These are phyloP conservation scores for Selene dorsalis DNA, from an alignment of 2,797 vertebrate genomes.

Conservation along the genomic window DNA sequence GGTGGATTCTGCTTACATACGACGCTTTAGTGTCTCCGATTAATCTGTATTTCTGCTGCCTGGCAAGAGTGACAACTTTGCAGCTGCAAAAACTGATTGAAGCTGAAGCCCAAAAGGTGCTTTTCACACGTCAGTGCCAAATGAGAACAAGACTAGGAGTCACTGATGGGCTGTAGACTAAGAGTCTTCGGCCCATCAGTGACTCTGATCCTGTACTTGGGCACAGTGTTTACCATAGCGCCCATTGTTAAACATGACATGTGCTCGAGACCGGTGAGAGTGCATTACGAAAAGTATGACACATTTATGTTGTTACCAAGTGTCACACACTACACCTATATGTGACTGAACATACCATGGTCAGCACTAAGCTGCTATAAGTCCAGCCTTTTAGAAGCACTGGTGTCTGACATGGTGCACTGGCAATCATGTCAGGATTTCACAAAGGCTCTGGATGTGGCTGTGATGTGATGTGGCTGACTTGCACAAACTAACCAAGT, in stretches of 20 bases:
- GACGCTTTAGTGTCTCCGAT: slow-evolving; percentile 28
- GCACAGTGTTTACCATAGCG: background rate
- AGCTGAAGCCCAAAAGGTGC: slow-evolving; percentile 32
- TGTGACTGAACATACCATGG: background rate
- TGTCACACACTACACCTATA: background rate
- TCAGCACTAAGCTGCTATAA: background rate
- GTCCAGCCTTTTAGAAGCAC: too few species aligned
- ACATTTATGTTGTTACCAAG: background rate
- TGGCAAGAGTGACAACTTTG: slow-evolving; percentile 35
- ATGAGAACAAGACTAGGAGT: background rate
- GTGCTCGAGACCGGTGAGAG: background rate
- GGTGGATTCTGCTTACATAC: slow-evolving; percentile 24
- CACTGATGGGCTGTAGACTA: too few species aligned
- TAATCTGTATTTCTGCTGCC: slow-evolving; percentile 30
- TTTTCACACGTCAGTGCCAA: slow-evolving; percentile 52
- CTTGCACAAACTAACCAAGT: background rate
- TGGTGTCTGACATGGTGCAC: too few species aligned
- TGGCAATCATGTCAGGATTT: background rate
- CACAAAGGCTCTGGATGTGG: background rate
- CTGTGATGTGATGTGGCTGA: background rate
- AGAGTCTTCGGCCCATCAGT: background rate
- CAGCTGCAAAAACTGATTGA: slow-evolving; percentile 25
- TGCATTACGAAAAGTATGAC: background rate
- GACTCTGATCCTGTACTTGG: background rate
- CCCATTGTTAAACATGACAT: background rate